Percentiles rank a stretch among this genome's conserved stretches.
Conservation (phyloP, 2,797 vertebrate species). For the Eupleurogrammus muticus region DNA sequence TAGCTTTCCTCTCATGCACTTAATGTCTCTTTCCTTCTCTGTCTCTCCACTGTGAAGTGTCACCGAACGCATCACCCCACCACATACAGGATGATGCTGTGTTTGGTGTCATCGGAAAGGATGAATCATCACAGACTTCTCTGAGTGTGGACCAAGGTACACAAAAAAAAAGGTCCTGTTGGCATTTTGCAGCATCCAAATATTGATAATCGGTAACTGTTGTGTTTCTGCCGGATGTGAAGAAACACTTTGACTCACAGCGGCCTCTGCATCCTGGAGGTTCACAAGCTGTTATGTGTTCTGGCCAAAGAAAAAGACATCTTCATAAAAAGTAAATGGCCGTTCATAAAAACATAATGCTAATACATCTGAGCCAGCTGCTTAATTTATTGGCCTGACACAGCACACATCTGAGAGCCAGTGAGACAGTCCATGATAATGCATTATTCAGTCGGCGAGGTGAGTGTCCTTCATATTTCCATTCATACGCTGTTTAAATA, state of each 20-base stretch:
- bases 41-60: neutral
- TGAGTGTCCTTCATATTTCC: neutral
- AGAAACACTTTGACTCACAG: neutral
- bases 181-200: neutral
- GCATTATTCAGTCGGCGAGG: neutral
- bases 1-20: neutral
- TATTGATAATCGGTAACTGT: neutral
- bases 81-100: neutral
- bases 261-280: neutral
- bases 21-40: neutral
- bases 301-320: neutral
- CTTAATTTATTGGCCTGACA: slow-evolving; percentile 4
- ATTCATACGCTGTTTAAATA: neutral
- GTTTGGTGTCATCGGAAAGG: no score
- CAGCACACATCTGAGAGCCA: slow-evolving; percentile 10
- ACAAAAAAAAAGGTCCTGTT: no score
- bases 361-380: slow-evolving; percentile 16
- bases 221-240: neutral
- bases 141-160: neutral
- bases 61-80: neutral
- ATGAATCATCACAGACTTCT: neutral
- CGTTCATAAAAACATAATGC: neutral
- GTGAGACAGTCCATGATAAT: neutral
- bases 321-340: neutral
- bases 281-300: neutral